Evolutionary conservation across 2,113 vertebrate species (phyloP).

Genomic region (Dryoscopus gambensis): DNA sequence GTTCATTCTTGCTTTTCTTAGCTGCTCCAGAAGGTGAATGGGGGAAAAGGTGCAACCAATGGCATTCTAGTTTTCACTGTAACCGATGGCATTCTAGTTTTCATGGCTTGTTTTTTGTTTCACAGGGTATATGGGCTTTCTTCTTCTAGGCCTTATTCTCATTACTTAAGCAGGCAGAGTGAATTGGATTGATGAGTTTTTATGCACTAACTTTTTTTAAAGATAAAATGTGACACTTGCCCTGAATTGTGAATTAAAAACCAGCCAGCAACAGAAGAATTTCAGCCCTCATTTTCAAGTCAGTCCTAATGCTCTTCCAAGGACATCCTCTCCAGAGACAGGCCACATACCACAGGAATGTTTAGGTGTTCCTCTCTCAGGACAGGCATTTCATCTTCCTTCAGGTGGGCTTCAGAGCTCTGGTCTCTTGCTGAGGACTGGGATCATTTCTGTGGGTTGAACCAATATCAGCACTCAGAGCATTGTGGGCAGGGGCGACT

Average conservation of each 20-base stretch:
- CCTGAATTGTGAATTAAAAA: not conserved
- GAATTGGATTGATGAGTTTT: not conserved
- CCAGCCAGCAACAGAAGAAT: not conserved
- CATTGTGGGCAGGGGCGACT: not conserved
- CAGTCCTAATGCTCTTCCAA: not conserved
- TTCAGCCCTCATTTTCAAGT: not conserved
- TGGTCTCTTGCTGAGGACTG: not conserved
- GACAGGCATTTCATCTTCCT: not conserved
- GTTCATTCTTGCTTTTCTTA: not conserved
- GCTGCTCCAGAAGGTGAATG: not conserved
- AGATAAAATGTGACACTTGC: not conserved
- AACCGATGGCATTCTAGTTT: not conserved
- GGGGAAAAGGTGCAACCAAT: not conserved
- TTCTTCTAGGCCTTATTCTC: not conserved
- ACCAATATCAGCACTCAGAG: not conserved
- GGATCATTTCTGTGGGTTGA: not conserved
- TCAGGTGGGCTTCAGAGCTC: not conserved
- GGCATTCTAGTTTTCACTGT: not conserved
- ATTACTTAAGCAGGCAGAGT: not conserved
- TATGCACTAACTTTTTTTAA: not conserved
- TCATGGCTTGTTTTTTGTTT: not conserved
- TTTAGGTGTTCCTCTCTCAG: not conserved
- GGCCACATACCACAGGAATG: not conserved
- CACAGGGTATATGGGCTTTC: not conserved
- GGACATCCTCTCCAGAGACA: not conserved